Evolutionary conservation across 2,888 invertebrate genomes (phyloP).

Genomic region (Tanaodytes sp.): DNA sequence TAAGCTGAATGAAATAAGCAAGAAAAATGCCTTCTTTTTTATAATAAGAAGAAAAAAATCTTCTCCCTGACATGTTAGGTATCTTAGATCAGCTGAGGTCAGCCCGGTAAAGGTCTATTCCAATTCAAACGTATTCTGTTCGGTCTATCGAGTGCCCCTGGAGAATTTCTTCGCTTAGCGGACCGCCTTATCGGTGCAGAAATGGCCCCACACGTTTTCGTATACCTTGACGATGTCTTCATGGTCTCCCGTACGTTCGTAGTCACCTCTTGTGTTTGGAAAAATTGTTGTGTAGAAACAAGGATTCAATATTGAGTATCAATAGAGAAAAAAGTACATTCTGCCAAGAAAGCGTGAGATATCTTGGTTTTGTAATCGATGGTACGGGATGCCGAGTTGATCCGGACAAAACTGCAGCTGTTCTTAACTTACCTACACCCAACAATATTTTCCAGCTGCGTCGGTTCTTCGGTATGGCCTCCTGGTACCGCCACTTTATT

Average conservation of each 20-base stretch:
- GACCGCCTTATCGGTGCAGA: constrained; percentile 5
- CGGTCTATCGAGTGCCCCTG: background rate
- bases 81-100: constrained; percentile 1
- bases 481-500: no score
- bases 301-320: background rate
- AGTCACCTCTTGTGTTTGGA: constrained; percentile 17
- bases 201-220: constrained; percentile 4
- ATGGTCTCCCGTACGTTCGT: constrained; percentile 10
- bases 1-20: background rate
- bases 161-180: background rate
- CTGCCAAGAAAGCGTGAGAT: constrained; percentile 5
- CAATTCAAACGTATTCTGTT: background rate
- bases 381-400: background rate
- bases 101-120: constrained; percentile 1
- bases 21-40: constrained; percentile 10
- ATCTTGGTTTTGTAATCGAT: constrained; percentile 14
- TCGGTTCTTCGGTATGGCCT: constrained; percentile 16
- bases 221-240: constrained; percentile 11
- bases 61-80: background rate
- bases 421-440: constrained; percentile 2
- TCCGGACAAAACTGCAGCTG: constrained; percentile 11
- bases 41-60: no score
- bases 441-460: background rate
- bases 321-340: constrained; percentile 14
- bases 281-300: background rate